Evolutionary conservation across 2,113 vertebrate genomes (phyloP).

Genomic region (Protobothrops flavoviridis): DNA sequence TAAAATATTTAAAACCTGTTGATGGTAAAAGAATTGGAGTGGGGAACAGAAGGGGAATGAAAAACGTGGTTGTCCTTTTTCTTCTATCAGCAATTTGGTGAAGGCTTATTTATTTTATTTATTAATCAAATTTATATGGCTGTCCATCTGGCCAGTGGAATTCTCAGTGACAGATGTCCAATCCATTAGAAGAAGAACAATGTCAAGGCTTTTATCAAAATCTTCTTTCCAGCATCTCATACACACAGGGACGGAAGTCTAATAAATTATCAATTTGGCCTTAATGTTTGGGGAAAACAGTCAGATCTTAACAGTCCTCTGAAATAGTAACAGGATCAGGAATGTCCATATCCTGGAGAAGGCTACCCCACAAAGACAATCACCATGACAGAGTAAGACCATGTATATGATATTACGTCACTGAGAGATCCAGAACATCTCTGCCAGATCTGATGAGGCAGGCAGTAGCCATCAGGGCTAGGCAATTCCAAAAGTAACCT

Average conservation of each 20-base stretch:
- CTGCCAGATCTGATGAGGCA: background rate
- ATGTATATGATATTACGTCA: background rate
- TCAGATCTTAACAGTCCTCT: background rate
- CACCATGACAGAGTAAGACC: background rate
- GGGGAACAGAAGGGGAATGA: background rate
- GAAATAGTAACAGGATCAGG: background rate
- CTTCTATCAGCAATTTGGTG: background rate
- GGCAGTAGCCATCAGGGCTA: background rate
- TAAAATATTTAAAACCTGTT: background rate
- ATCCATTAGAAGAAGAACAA: background rate
- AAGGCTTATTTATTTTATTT: background rate
- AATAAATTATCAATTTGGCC: background rate
- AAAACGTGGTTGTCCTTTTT: background rate
- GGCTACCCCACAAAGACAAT: background rate
- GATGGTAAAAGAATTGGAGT: background rate
- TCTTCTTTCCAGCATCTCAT: background rate
- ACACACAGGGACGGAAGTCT: background rate
- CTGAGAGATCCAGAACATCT: background rate
- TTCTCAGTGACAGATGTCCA: background rate
- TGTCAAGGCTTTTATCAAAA: background rate
- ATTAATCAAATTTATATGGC: background rate
- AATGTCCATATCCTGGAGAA: background rate
- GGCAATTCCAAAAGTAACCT: background rate
- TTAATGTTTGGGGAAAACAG: background rate
- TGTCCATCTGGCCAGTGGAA: background rate